A percentile compares a stretch with the other conserved stretches of the same genome.
Conservation (phyloP, 2,888 invertebrate genomes). For the Agrotis exclamationis region DNA sequence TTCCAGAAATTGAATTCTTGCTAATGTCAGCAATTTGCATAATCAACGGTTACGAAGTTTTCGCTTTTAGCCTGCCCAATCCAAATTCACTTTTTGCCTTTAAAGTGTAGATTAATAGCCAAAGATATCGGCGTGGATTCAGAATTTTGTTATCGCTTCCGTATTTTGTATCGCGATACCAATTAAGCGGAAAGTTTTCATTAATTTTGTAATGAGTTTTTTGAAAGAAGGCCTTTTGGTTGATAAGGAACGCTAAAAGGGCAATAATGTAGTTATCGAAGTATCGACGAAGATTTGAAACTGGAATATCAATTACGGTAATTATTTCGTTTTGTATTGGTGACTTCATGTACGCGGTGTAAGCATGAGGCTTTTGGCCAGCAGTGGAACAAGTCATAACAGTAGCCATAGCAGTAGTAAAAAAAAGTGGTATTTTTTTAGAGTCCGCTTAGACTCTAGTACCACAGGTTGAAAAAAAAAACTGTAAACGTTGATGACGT, state of each 20-base stretch:
- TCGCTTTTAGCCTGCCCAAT: constrained; percentile 56
- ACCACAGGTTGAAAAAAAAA: too few species aligned
- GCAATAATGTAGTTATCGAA: constrained; percentile 16
- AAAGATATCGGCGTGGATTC: constrained; percentile 53
- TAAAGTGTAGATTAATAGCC: constrained; percentile 57
- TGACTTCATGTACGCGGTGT: neutral
- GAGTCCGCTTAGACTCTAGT: too few species aligned
- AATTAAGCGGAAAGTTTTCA: constrained; percentile 53
- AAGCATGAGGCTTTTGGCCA: neutral
- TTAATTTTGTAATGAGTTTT: constrained; percentile 54
- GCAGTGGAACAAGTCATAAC: too few species aligned
- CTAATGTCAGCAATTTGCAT: constrained; percentile 83
- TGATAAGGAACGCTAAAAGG: constrained; percentile 23
- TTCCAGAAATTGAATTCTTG: constrained; percentile 84
- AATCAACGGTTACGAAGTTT: constrained; percentile 70
- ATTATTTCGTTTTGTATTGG: neutral
- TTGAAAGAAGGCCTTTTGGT: constrained; percentile 33
- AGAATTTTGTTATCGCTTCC: constrained; percentile 51
- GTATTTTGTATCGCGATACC: constrained; percentile 50
- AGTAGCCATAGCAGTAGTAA: too few species aligned
- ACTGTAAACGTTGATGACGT: too few species aligned
- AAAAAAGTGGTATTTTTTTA: too few species aligned
- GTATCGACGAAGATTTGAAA: constrained; percentile 3
- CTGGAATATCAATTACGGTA: constrained; percentile 7
- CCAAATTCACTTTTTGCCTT: constrained; percentile 63